Conservation (phyloP, 35 echinoderm and acorn worm species). For the Acanthaster planci region DNA sequence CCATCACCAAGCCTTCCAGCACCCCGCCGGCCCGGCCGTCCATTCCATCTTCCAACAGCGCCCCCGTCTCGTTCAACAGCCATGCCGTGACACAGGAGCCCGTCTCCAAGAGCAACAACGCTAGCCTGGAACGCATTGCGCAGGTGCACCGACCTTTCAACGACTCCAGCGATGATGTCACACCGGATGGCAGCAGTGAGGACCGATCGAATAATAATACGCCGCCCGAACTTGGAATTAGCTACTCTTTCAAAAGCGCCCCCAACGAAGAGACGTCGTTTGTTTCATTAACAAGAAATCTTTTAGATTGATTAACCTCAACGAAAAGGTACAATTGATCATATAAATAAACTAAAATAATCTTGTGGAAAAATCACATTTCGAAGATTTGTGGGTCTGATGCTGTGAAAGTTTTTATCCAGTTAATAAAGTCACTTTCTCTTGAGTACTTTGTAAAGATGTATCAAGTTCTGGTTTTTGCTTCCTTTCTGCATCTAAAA, state of each 20-base stretch:
- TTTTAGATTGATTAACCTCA: neutral
- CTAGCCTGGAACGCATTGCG: slow-evolving; percentile 55
- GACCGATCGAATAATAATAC: slow-evolving; percentile 1
- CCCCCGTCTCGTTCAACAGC: neutral
- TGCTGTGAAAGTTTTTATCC: too few relatives aligned
- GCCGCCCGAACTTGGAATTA: neutral
- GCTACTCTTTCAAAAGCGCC: neutral
- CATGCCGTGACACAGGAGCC: slow-evolving; percentile 5
- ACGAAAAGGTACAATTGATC: too few relatives aligned
- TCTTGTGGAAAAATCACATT: too few relatives aligned
- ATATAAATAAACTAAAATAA: too few relatives aligned
- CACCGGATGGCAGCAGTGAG: neutral
- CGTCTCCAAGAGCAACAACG: neutral
- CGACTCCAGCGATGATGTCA: slow-evolving; percentile 32
- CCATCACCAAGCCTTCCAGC: neutral
- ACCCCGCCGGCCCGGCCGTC: neutral
- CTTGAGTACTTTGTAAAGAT: too few relatives aligned
- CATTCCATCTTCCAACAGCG: slow-evolving; percentile 13
- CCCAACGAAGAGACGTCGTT: neutral
- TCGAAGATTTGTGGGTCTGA: too few relatives aligned
- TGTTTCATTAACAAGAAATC: neutral
- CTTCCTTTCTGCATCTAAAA: too few relatives aligned
- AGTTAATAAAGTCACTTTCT: too few relatives aligned
- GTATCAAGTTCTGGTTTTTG: too few relatives aligned
- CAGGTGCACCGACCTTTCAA: slow-evolving; percentile 74